Evolutionary conservation across 2,888 invertebrate species (phyloP), one percentile per base, ranked within the genome.

Genomic region (Lithophane ornitopus): DNA sequence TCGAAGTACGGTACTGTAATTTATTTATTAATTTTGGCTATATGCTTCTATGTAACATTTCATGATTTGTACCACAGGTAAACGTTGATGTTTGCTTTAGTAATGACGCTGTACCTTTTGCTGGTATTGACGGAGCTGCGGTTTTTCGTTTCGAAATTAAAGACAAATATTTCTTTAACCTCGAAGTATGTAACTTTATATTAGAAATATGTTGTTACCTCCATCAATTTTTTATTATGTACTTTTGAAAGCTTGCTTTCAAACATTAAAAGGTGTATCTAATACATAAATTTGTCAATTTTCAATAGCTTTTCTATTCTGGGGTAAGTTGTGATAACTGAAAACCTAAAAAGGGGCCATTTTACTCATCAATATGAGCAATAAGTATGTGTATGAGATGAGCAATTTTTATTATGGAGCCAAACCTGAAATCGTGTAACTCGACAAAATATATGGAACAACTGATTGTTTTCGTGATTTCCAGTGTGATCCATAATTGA

Each of bases 1-100:
- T 62, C n/a, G 63, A 71, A 72, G 69, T 70, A 16, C 44, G 67
- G 52, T 70, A 56, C 67, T 67, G 11, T 26, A 81, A 66, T 63
- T 22, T 70, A 80, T 76, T 76, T 80, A 72, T 80, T 80, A 39
- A 69, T 65, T 67, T 80, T 76, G 22, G 68, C 65, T 84, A 80
- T 52, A 80, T 52, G 26, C 22, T 82, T 39, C 56, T 0, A 77
- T 59, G 46, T 59, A 39, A 73, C 28, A 74, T 84, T 77, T 78
- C 34, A 69, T 77, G 65, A 77, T 81, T 74, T 26, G 58, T 68
- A 49, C 28, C 70, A 16, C 26, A 26, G 16, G 78, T 56, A 56
- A 54, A 39, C 12, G 26, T 67, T 26, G n/a, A 58, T 49, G 46
- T 71, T 75, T 74, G 59, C 12, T 79, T 68, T 52, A 11, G 44